These are phyloP conservation scores for Ochotona princeps DNA, from an alignment of 2,113 vertebrate species.

Conservation along the genomic window DNA sequence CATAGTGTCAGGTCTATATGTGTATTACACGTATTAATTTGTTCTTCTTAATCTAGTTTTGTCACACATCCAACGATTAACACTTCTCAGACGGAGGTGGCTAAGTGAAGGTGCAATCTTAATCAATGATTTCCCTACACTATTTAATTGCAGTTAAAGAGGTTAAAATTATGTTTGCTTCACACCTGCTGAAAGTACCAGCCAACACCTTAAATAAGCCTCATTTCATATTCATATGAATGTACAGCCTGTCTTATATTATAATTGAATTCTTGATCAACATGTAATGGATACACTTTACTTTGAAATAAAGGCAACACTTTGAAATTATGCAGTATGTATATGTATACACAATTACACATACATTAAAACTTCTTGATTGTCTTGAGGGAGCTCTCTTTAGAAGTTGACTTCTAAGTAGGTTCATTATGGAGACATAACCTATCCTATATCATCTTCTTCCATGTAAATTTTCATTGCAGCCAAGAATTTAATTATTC, in stretches of 20 bases:
- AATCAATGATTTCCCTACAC: conserved; percentile 50
- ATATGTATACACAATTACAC: no score
- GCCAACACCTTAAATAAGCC: conserved; percentile 49
- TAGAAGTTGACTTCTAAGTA: not conserved
- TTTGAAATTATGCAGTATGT: conserved; percentile 1
- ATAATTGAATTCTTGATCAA: conserved; percentile 31
- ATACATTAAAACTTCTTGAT: not conserved
- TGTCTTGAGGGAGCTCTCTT: not conserved
- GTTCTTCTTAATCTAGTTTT: conserved; percentile 2
- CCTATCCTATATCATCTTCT: no score
- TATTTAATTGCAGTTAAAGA: conserved; percentile 56
- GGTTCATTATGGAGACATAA: not conserved
- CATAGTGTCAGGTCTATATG: not conserved
- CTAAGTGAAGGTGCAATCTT: conserved; percentile 29
- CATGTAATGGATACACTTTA: not conserved
- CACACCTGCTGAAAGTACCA: conserved; percentile 52
- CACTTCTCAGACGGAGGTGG: conserved; percentile 3
- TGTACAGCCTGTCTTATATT: not conserved
- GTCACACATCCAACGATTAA: conserved; percentile 35
- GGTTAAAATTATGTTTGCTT: conserved; percentile 64
- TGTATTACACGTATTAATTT: conserved; percentile 20
- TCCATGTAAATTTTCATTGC: not conserved
- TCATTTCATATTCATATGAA: conserved; percentile 52
- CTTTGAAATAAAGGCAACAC: not conserved
- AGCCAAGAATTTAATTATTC: not conserved